Conservation (phyloP, 2,113 vertebrate genomes). For the Eulemur rufifrons region DNA sequence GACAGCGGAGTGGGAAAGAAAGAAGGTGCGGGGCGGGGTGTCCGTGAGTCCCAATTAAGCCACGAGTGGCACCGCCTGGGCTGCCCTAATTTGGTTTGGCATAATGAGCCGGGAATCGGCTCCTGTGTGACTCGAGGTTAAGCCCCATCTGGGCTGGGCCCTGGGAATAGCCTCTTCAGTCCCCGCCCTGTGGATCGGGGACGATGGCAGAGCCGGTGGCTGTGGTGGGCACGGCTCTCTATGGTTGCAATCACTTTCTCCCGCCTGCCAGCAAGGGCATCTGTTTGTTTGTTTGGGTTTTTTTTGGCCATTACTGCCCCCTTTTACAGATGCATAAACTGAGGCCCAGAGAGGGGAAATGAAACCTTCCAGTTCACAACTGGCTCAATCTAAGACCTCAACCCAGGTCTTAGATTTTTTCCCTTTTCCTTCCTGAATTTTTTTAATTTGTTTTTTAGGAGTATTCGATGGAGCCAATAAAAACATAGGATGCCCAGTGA, state of each 20-base stretch:
- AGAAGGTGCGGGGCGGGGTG: background rate
- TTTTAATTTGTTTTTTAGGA: background rate
- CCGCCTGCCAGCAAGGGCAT: background rate
- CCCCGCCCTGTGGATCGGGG: background rate
- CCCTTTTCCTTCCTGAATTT: background rate
- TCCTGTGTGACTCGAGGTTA: background rate
- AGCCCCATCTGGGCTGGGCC: conserved; percentile 62
- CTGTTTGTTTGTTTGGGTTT: background rate
- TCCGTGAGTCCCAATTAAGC: conserved; percentile 75
- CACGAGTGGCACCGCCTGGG: conserved; percentile 15
- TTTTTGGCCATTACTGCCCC: background rate
- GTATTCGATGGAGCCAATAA: background rate
- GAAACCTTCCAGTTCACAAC: conserved; percentile 80
- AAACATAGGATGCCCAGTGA: background rate
- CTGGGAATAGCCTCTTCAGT: background rate
- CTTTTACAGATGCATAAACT: conserved; percentile 23
- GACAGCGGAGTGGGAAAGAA: conserved; percentile 40
- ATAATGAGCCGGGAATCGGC: conserved; percentile 73
- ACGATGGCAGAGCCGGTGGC: background rate
- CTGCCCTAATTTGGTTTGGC: conserved; percentile 72
- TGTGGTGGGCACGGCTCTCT: background rate
- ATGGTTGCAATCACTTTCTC: background rate
- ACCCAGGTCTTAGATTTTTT: background rate
- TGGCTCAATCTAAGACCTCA: background rate
- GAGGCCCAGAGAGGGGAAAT: conserved; percentile 63